Conservation (phyloP, 64 coral and sea anemone genomes). For the Porites australiensis region DNA sequence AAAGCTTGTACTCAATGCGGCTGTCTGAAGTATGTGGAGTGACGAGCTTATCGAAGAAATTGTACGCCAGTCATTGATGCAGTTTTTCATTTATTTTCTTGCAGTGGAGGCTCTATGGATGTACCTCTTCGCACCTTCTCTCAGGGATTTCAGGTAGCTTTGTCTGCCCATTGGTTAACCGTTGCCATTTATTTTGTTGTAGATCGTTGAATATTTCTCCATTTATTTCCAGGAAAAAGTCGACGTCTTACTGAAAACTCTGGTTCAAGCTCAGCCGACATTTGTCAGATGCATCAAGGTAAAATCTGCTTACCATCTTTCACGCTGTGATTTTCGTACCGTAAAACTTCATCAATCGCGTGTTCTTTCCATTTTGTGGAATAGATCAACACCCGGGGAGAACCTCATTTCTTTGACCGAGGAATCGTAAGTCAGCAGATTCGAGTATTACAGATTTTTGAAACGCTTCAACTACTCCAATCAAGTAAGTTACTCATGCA, state of each 20-base stretch:
- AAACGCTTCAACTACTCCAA: conserved; percentile 80
- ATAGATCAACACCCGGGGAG: conserved; percentile 58
- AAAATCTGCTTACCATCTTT: not conserved
- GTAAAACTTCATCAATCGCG: too few species aligned
- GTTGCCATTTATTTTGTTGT: not conserved
- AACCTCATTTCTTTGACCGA: conserved; percentile 71
- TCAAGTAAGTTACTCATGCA: conserved; percentile 62
- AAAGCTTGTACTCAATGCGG: too few species aligned
- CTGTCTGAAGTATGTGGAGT: too few species aligned
- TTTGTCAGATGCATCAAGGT: conserved; percentile 91
- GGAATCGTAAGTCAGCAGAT: conserved; percentile 77
- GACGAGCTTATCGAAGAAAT: too few species aligned
- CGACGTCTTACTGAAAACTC: conserved; percentile 79
- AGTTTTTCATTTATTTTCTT: not conserved
- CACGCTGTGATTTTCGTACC: too few species aligned
- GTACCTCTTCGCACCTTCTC: conserved; percentile 77
- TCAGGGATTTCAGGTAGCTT: conserved; percentile 92
- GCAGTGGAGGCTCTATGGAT: conserved; percentile 58
- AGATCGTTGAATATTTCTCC: not conserved
- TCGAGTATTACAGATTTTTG: conserved; percentile 87
- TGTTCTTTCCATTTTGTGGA: not conserved
- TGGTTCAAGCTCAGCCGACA: conserved; percentile 79
- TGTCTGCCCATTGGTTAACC: not conserved
- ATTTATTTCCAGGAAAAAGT: conserved; percentile 62
- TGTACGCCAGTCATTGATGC: too few species aligned